These are phyloP conservation scores for Nezara viridula DNA, from an alignment of 2,888 invertebrate genomes.

Conservation along the genomic window DNA sequence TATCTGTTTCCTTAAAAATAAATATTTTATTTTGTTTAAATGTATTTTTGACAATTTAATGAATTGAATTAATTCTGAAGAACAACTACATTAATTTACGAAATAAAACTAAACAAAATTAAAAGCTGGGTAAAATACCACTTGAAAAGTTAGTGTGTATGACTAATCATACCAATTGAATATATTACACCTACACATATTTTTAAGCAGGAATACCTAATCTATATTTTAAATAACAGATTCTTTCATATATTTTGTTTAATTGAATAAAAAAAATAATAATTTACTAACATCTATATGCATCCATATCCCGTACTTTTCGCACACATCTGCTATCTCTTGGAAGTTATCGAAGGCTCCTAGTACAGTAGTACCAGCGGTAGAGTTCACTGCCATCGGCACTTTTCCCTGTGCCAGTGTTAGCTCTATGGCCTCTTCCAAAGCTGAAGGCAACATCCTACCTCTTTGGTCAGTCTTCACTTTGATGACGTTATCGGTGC, in stretches of 20 bases:
- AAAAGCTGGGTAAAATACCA: no score
- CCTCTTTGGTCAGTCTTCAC: conserved; percentile 79
- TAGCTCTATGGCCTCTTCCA: conserved; percentile 74
- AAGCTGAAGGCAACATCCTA: conserved; percentile 76
- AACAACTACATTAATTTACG: no score
- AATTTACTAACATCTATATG: conserved; percentile 81
- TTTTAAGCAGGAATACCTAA: no score
- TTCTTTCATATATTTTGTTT: not conserved
- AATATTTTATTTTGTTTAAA: no score
- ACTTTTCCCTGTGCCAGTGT: conserved; percentile 71
- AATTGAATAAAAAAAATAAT: not conserved
- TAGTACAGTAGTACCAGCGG: conserved; percentile 85
- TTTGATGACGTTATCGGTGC: conserved; percentile 78
- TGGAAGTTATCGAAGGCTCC: conserved; percentile 85
- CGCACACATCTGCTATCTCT: conserved; percentile 78
- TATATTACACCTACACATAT: no score
- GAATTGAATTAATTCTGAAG: no score
- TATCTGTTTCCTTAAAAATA: no score
- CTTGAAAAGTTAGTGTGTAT: no score
- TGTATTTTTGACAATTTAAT: no score
- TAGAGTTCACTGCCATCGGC: conserved; percentile 82
- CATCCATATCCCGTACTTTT: conserved; percentile 80
- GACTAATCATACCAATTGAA: no score
- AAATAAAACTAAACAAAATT: no score
- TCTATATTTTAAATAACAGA: not conserved